phyloP scores from a whole-genome alignment of 2,888 invertebrate species.

The Pollenia angustigena region DNA sequence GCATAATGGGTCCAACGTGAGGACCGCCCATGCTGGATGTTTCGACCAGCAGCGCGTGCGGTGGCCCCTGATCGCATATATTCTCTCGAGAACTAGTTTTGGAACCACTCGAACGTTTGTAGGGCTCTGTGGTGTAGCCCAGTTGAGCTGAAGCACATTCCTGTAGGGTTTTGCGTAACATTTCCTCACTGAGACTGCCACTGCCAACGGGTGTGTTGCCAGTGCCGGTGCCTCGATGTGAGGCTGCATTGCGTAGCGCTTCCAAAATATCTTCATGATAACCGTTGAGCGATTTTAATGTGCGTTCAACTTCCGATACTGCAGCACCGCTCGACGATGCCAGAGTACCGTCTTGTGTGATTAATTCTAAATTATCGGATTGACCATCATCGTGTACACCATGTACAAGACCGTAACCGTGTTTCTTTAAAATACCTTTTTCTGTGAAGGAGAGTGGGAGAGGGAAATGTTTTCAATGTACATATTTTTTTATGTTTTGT shows the following conservation, averaged over 20 bases:
- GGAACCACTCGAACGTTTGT: conserved; percentile 86
- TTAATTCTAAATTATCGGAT: conserved; percentile 88
- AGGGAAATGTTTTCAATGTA: conserved; percentile 71
- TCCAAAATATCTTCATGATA: conserved; percentile 96
- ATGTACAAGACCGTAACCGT: conserved; percentile 90
- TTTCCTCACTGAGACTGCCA: conserved; percentile 88
- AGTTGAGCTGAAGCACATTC: conserved; percentile 85
- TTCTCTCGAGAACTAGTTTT: conserved; percentile 89
- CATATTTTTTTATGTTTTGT: conserved; percentile 22
- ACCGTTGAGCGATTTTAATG: conserved; percentile 94
- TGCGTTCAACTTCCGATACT: conserved; percentile 92
- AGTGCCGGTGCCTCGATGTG: conserved; percentile 87
- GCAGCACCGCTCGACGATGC: conserved; percentile 86
- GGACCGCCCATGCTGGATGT: conserved; percentile 80
- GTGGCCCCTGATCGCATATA: conserved; percentile 88
- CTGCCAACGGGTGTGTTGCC: conserved; percentile 87
- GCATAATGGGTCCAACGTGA: conserved; percentile 83
- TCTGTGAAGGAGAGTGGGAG: conserved; percentile 85
- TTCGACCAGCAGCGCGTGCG: conserved; percentile 85
- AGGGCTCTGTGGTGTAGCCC: conserved; percentile 85
- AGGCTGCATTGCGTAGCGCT: conserved; percentile 93
- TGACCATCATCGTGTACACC: conserved; percentile 89
- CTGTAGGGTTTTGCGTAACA: conserved; percentile 88
- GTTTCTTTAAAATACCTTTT: conserved; percentile 96
- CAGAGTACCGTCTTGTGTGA: conserved; percentile 89